Percentiles rank a stretch among this genome's conserved stretches.
Conservation (phyloP, 2,888 invertebrate species). For the Gonocerus acuteangulatus region DNA sequence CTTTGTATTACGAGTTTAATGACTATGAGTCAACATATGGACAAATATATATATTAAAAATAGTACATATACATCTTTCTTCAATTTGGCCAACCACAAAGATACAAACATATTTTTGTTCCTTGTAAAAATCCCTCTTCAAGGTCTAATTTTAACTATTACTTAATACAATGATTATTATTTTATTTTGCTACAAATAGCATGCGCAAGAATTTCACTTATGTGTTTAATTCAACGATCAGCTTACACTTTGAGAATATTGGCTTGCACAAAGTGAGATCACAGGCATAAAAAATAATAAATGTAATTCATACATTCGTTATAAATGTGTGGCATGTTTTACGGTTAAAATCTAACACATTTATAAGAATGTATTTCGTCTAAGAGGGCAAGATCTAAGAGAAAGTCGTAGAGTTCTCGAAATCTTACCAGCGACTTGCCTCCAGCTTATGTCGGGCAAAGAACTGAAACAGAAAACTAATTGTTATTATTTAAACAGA, state of each 20-base stretch:
- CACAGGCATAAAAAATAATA: conserved; percentile 31
- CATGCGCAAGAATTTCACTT: conserved; percentile 4
- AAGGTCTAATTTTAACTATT: no score
- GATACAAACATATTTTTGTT: background rate
- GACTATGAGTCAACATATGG: conserved; percentile 1
- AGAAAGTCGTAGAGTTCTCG: conserved; percentile 2
- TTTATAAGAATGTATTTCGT: conserved; percentile 10
- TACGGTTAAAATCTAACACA: conserved; percentile 5
- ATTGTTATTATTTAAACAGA: no score
- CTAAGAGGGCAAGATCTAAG: conserved; percentile 28
- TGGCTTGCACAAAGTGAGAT: conserved; percentile 32
- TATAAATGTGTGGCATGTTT: background rate
- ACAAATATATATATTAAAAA: conserved; percentile 13
- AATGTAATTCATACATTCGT: conserved; percentile 19
- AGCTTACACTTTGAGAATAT: conserved; percentile 8
- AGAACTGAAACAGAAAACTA: conserved; percentile 53
- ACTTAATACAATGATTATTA: background rate
- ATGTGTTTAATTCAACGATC: background rate
- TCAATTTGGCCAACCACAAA: background rate
- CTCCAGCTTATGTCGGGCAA: conserved; percentile 61
- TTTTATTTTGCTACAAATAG: conserved; percentile 9
- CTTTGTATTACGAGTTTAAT: no score
- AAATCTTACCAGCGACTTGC: no score
- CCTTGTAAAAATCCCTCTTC: background rate
- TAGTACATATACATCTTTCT: conserved; percentile 5